A percentile compares a stretch with the other conserved stretches of the same genome.
These are phyloP conservation scores for Dendroctonus ponderosae DNA, from an alignment of 1,140 invertebrate genomes.

Conservation along the genomic window DNA sequence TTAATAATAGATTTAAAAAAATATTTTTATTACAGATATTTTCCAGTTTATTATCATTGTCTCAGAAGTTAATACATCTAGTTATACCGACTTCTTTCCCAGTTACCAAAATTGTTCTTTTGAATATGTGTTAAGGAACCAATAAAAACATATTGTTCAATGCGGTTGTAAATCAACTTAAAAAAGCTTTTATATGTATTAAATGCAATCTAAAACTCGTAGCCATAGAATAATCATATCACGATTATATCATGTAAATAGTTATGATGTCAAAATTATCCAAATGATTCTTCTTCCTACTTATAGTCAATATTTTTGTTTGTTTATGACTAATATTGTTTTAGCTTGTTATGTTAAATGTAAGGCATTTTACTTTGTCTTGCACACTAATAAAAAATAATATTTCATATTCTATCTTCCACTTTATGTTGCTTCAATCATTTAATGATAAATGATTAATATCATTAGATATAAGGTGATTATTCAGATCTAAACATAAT, in stretches of 20 bases:
- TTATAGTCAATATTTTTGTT: conserved; percentile 47
- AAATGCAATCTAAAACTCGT: too few relatives aligned
- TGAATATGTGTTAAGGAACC: neutral
- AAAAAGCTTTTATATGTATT: neutral
- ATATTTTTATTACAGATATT: neutral
- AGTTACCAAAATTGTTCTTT: neutral
- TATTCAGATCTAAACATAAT: neutral
- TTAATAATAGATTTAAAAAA: neutral
- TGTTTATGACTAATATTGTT: conserved; percentile 1
- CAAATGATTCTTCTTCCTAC: conserved; percentile 45
- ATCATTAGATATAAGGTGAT: neutral
- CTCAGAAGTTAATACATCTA: neutral
- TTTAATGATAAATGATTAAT: neutral
- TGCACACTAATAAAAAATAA: neutral
- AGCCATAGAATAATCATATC: conserved; percentile 43
- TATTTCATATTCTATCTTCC: neutral
- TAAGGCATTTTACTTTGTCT: neutral
- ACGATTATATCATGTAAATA: conserved; percentile 36
- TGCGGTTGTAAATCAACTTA: neutral
- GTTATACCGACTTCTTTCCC: too few relatives aligned
- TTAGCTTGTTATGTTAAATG: conserved; percentile 4
- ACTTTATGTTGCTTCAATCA: neutral
- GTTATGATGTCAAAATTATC: neutral
- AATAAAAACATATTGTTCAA: neutral
- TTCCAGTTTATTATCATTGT: too few relatives aligned